These are phyloP conservation scores for Pseudobourletiella spinata DNA, from an alignment of 1,140 invertebrate species.

Conservation along the genomic window DNA sequence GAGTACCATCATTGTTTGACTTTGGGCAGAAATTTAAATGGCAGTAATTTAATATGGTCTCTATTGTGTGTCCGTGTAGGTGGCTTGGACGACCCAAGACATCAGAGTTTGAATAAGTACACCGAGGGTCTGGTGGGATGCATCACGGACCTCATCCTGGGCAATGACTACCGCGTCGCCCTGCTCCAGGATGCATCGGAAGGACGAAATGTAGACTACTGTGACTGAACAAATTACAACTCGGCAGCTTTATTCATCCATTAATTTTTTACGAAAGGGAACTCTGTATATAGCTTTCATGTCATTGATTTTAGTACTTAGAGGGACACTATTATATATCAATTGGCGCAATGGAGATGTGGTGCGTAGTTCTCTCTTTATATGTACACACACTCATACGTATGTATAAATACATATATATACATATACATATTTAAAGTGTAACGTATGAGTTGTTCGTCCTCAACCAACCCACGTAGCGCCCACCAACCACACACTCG, in stretches of 20 bases:
- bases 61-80: no score
- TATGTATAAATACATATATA: no score
- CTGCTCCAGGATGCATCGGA: constrained; percentile 50
- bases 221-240: constrained; percentile 35
- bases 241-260: no score
- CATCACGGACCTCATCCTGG: constrained; percentile 66
- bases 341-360: neutral
- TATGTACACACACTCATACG: neutral
- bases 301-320: neutral
- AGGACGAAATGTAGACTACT: constrained; percentile 47
- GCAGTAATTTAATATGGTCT: no score
- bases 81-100: constrained; percentile 61
- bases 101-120: constrained; percentile 57
- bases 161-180: constrained; percentile 62
- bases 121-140: constrained; percentile 65
- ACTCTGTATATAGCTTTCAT: neutral
- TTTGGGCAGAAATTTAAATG: no score
- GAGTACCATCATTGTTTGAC: no score
- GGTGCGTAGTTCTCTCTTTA: neutral
- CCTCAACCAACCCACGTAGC: no score
- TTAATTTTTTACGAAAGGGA: neutral
- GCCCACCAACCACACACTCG: no score
- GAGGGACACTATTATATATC: neutral
- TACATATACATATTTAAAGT: no score
- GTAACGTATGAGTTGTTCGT: no score